phyloP scores from a whole-genome alignment of 1,140 invertebrate species.

The Drosophila sproati region DNA sequence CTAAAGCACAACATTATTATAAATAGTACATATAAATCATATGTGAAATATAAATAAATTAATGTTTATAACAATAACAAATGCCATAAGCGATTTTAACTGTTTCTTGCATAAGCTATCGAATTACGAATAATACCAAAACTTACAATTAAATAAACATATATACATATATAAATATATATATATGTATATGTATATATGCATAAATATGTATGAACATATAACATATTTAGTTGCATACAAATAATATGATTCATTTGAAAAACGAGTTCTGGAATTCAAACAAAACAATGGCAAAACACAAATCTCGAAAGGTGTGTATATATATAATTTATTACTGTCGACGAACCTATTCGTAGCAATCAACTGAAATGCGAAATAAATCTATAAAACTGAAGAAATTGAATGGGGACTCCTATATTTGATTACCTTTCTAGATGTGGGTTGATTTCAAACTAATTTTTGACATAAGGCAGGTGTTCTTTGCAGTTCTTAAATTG shows the following conservation, averaged over 20 bases:
- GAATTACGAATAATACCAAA: conserved; percentile 18
- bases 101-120: conserved; percentile 66
- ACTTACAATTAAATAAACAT: conserved; percentile 37
- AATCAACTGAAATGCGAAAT: conserved; percentile 36
- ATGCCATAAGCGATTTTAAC: conserved; percentile 75
- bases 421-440: no score
- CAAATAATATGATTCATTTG: conserved; percentile 32
- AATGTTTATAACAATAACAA: conserved; percentile 73
- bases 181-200: conserved; percentile 1
- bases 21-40: conserved; percentile 56
- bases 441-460: no score
- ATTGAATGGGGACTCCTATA: neutral
- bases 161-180: conserved; percentile 25
- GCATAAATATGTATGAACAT: neutral
- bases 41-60: conserved; percentile 68
- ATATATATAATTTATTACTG: conserved; percentile 43
- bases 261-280: neutral
- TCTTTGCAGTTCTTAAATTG: no score
- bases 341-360: conserved; percentile 37
- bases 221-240: conserved; percentile 38
- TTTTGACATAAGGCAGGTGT: no score
- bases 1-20: conserved; percentile 63
- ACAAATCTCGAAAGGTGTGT: conserved; percentile 34
- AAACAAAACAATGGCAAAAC: no score
- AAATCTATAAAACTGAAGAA: conserved; percentile 57